These are phyloP conservation scores for Romanomermis culicivorax DNA, from an alignment of 2,888 invertebrate genomes.

Conservation along the genomic window DNA sequence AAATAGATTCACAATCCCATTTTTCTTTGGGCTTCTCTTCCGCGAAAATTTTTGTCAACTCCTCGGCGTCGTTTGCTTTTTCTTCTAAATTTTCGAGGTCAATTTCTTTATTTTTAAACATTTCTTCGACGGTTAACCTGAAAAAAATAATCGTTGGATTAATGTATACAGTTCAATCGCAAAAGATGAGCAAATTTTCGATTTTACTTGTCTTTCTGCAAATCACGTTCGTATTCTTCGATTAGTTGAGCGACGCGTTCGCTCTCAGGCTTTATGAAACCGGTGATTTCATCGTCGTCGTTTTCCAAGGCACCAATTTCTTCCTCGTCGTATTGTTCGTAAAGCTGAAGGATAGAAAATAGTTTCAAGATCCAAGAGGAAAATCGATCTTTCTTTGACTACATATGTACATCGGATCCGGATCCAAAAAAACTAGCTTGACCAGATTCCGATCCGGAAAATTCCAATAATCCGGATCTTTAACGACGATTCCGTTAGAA, in stretches of 20 bases:
- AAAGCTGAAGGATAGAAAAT: conserved; percentile 37
- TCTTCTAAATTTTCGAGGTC: conserved; percentile 20
- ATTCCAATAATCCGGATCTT: no score
- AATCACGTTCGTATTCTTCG: conserved; percentile 47
- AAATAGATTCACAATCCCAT: conserved; percentile 76
- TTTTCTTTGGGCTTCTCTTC: conserved; percentile 43
- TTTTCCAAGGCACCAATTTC: conserved; percentile 70
- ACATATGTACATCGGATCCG: neutral
- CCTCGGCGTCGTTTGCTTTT: conserved; percentile 18
- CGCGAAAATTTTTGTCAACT: conserved; percentile 31
- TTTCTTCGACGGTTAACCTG: neutral
- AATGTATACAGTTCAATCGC: no score
- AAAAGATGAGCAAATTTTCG: neutral
- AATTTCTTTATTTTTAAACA: neutral
- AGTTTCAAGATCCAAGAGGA: neutral
- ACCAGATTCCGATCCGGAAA: no score
- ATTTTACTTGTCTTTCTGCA: conserved; percentile 30
- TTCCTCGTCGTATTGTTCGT: conserved; percentile 60
- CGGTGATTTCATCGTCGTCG: conserved; percentile 56
- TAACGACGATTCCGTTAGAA: no score
- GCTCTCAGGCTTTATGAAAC: conserved; percentile 46
- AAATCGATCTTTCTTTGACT: neutral
- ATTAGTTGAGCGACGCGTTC: conserved; percentile 49
- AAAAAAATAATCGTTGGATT: no score
- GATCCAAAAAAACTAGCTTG: conserved; percentile 4